These are phyloP conservation scores for Agyllia agylla DNA, from an alignment of 2,888 invertebrate species.

Conservation along the genomic window DNA sequence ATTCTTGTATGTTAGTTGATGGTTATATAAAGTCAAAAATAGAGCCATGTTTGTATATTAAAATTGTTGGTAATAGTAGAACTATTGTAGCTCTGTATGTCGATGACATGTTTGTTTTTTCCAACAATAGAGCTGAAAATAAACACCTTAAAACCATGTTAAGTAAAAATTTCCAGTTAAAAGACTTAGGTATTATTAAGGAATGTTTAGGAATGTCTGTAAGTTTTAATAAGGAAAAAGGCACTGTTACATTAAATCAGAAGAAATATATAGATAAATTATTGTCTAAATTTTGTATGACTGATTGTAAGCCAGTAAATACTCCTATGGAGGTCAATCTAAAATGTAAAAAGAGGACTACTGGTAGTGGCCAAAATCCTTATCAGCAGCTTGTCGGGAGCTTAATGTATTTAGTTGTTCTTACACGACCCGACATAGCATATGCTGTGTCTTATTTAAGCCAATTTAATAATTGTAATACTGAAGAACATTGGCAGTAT, in stretches of 20 bases:
- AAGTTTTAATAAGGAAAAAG: too few relatives aligned
- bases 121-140: background rate
- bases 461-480: background rate
- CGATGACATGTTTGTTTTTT: background rate
- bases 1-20: background rate
- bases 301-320: background rate
- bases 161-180: background rate
- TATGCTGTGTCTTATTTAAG: background rate
- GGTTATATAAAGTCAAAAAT: background rate
- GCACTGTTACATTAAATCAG: background rate
- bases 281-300: background rate
- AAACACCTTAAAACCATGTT: background rate
- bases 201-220: background rate
- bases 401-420: background rate
- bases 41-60: background rate
- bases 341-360: background rate
- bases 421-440: background rate
- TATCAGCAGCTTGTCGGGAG: background rate
- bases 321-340: background rate
- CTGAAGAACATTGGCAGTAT: background rate
- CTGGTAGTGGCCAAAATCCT: background rate
- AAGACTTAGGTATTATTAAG: background rate
- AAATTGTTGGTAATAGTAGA: background rate
- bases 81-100: background rate
- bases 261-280: background rate